Base-by-base conservation (phyloP, 2,888 invertebrate genomes). In the Hirtodrosophila cameraria region DNA sequence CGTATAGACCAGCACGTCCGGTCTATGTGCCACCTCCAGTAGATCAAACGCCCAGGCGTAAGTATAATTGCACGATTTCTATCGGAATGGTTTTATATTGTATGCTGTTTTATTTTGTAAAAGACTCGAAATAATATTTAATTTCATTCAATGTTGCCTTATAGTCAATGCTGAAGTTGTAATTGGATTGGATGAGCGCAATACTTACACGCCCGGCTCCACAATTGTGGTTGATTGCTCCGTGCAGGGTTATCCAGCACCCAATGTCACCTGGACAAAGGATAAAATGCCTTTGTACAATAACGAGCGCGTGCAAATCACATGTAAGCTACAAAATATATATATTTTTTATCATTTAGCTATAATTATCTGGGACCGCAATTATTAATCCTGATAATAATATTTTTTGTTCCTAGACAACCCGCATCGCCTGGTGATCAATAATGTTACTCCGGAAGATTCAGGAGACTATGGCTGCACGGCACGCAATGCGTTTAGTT, bases 381-480 rank as follows among this genome's bases (percentile, higher is more conserved):
- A n/a, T n/a, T n/a, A n/a, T n/a, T n/a, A n/a, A n/a, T n/a, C n/a
- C n/a, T n/a, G n/a, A n/a, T n/a, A n/a, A n/a, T n/a, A n/a, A n/a
- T n/a, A n/a, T n/a, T 9, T 3, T 1, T 50, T 13, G 9, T 23
- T 25, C 76, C 2, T 54, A 90, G 90, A 80, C 94, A 94, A 94
- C 65, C 93, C 94, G 39, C 92, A 95, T 84, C 94, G 95, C 9
- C 91, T 98, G 80, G 92, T 94, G 16, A 94, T 98, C 46, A 89
- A 91, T 23, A 91, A 93, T 46, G 93, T 94, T 9, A 92, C 92
- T 31, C 90, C 92, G 42, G 92, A 92, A 23, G 97, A 98, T 90
- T 93, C 95, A 36, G 98, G 97, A 31, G 91, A 91, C 67, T 98
- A 98, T 90, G 93, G 94, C 43, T 98, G 98, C 90, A 94, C 94